Base-by-base conservation (phyloP, 64 coral and sea anemone genomes). In the Porites lutea region DNA sequence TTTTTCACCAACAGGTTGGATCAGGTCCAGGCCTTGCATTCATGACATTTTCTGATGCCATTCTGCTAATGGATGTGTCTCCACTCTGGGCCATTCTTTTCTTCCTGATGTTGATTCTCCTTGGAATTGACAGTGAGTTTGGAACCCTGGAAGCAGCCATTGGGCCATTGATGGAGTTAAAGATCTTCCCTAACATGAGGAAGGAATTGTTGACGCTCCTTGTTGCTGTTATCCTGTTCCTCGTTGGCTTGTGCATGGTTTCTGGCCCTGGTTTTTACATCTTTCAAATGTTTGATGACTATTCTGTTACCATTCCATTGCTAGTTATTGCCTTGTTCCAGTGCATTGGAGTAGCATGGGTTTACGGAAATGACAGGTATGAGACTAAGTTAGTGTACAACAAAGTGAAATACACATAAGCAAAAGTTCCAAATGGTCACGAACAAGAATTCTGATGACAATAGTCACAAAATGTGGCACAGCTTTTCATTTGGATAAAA, bases 251-350 rank as follows among this genome's bases (percentile, higher is more conserved):
- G 59, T 79, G 66, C 58, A 97, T 97, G 92, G 92, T 94, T 7
- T 94, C 82, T 73, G 95, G 88, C 8, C 92, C 95, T 70, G 95
- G 95, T n/a, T 97, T 83, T 20, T 97, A 97, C 60, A 90, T 97
- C 53, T 97, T 97, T 52, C 95, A 97, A 51, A 97, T 97, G 72
- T 97, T 97, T 88, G 95, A 97, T 54, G 95, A 97, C 45, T 97
- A 97, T 68, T 97, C 95, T 44, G 95, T 97, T 3, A 97, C 95
- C 68, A 97, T 97, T 44, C 95, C 95, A 4, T 77, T 97, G 71
- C 67, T 97, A 69, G 93, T 97, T 37, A 97, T 97, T 57, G 95
- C 95, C 67, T 76, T 97, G 75, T 97, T 97, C 72, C 92, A 97
- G 83, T 97, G 95, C 58, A 97, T 97, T 83, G 95, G 95, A 71